Evolutionary conservation across 2,113 vertebrate genomes (phyloP).

Genomic region (Megaleporinus macrocephalus): DNA sequence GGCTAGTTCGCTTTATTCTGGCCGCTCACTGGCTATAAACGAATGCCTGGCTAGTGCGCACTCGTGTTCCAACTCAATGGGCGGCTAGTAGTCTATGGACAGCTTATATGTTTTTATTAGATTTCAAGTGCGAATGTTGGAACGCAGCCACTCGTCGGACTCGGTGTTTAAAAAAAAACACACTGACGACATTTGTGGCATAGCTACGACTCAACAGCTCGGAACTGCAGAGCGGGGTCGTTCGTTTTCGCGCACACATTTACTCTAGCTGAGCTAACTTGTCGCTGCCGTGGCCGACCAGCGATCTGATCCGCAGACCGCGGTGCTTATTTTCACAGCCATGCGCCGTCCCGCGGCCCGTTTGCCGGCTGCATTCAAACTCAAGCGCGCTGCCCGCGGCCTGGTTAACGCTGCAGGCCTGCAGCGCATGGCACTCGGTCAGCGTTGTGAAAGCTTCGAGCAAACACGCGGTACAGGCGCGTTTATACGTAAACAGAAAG

Average conservation of each 20-base stretch:
- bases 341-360: background rate
- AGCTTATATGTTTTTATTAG: background rate
- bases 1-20: too few species aligned
- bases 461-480: background rate
- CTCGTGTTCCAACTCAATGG: background rate
- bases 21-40: too few species aligned
- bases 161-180: background rate
- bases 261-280: background rate
- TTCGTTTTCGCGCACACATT: too few species aligned
- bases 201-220: background rate
- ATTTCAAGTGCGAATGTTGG: background rate
- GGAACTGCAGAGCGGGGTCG: too few species aligned
- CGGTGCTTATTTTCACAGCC: background rate
- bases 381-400: background rate
- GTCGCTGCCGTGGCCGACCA: background rate
- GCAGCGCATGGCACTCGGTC: background rate
- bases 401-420: background rate
- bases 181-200: background rate
- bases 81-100: background rate
- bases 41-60: too few species aligned
- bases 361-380: background rate
- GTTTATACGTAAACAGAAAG: background rate
- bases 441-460: background rate
- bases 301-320: background rate
- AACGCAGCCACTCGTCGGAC: background rate